phyloP scores from a whole-genome alignment of 2,888 invertebrate genomes.

The Ichneumoninae sp. region DNA sequence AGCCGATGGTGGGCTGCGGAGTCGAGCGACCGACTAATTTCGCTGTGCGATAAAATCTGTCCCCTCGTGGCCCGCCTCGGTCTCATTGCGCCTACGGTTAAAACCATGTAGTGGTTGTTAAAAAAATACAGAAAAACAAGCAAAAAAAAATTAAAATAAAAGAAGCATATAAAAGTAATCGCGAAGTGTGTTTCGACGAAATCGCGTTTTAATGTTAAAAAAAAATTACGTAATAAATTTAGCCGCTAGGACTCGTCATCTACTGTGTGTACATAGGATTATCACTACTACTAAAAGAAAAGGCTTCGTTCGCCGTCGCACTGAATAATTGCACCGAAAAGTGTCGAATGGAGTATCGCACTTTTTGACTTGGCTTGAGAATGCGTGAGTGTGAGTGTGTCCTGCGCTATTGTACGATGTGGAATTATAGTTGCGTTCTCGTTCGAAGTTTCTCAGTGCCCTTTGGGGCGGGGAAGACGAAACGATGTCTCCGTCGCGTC shows the following conservation, averaged over 20 bases:
- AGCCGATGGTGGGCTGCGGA: slow-evolving; percentile 52
- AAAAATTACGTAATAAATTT: slow-evolving; percentile 47
- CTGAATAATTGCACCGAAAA: slow-evolving; percentile 68
- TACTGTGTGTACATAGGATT: slow-evolving; percentile 61
- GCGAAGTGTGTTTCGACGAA: slow-evolving; percentile 48
- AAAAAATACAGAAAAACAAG: slow-evolving; percentile 32
- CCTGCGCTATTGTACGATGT: slow-evolving; percentile 35
- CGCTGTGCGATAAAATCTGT: slow-evolving; percentile 65
- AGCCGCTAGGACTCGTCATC: slow-evolving; percentile 51
- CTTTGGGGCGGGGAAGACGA: neutral
- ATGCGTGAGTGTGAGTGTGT: slow-evolving; percentile 28
- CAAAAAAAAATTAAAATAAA: neutral
- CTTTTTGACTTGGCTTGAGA: slow-evolving; percentile 63
- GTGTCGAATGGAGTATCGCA: slow-evolving; percentile 64
- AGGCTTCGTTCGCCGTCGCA: slow-evolving; percentile 66
- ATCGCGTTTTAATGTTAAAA: slow-evolving; percentile 48
- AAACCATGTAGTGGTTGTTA: slow-evolving; percentile 37
- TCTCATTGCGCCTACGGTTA: slow-evolving; percentile 48
- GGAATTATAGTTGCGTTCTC: slow-evolving; percentile 17
- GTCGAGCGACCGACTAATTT: slow-evolving; percentile 59
- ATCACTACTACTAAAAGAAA: slow-evolving; percentile 51
- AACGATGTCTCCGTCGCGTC: neutral
- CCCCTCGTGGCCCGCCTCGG: slow-evolving; percentile 34
- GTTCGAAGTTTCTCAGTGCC: neutral
- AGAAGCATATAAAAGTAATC: slow-evolving; percentile 30